Evolutionary conservation across 2,888 invertebrate species (phyloP).

Genomic region (Drosophila pseudotakahashii): DNA sequence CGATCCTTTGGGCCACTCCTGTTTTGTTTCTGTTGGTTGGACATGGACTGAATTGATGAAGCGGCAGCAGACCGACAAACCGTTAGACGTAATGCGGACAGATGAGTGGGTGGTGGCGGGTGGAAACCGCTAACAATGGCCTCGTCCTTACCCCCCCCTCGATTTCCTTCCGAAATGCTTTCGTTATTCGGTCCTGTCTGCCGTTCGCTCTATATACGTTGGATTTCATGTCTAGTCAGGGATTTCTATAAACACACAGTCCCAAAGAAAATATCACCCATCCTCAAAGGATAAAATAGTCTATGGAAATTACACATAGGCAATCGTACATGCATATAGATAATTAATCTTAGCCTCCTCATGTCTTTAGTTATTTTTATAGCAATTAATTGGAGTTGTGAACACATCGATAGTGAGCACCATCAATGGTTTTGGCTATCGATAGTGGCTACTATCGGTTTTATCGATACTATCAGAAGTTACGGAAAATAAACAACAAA

Average conservation of each 20-base stretch:
- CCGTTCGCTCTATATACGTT: slow-evolving; percentile 22
- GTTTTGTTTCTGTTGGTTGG: slow-evolving; percentile 57
- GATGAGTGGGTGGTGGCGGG: slow-evolving; percentile 25
- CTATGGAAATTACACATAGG: background rate
- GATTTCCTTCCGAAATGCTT: slow-evolving; percentile 22
- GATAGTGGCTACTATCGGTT: too few species aligned
- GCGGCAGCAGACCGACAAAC: slow-evolving; percentile 75
- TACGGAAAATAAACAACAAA: too few species aligned
- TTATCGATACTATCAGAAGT: too few species aligned
- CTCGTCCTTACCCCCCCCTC: background rate
- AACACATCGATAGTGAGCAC: too few species aligned
- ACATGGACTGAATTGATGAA: slow-evolving; percentile 73
- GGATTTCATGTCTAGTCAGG: slow-evolving; percentile 45
- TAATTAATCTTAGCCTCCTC: background rate
- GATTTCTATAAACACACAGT: slow-evolving; percentile 31
- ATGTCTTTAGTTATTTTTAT: too few species aligned
- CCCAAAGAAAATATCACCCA: slow-evolving; percentile 2
- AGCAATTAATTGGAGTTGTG: too few species aligned
- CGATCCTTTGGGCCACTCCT: slow-evolving; percentile 29
- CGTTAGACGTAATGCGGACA: slow-evolving; percentile 50
- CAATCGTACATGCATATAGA: background rate
- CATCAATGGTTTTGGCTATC: too few species aligned
- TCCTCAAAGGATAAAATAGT: background rate
- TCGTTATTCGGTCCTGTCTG: slow-evolving; percentile 26
- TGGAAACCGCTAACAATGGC: slow-evolving; percentile 39